Evolutionary conservation across 1,140 invertebrate species (phyloP).

Genomic region (Platorchestia sp.): DNA sequence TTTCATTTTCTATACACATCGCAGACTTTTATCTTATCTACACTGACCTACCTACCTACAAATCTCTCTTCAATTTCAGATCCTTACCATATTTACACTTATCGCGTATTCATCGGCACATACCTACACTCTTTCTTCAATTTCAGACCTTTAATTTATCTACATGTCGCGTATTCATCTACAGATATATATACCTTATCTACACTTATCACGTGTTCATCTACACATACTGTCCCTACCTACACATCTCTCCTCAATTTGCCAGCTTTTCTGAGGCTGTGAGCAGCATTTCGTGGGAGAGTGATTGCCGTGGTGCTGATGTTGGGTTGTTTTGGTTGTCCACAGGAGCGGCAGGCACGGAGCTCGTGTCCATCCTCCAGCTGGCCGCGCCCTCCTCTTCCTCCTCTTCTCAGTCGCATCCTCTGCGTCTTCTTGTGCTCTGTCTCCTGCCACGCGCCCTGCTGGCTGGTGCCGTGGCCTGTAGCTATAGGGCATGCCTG

Average conservation of each 20-base stretch:
- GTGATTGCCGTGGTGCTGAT: neutral
- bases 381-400: neutral
- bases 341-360: conserved; percentile 4
- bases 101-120: too few relatives aligned
- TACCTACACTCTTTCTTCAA: too few relatives aligned
- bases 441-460: neutral
- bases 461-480: neutral
- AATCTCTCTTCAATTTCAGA: too few relatives aligned
- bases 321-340: conserved; percentile 33
- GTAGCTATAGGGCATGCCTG: neutral
- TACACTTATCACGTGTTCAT: too few relatives aligned
- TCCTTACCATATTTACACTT: too few relatives aligned
- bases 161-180: too few relatives aligned
- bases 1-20: too few relatives aligned
- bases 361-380: neutral
- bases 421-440: neutral
- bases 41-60: too few relatives aligned
- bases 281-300: neutral
- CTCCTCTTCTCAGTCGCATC: neutral
- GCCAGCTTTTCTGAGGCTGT: neutral
- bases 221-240: neutral
- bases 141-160: too few relatives aligned
- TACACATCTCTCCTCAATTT: neutral
- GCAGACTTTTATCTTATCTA: too few relatives aligned
- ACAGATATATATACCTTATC: too few relatives aligned